A percentile compares a stretch with the other conserved stretches of the same genome.
Conservation (phyloP, 2,797 vertebrate genomes). For the Cynopterus sphinx region DNA sequence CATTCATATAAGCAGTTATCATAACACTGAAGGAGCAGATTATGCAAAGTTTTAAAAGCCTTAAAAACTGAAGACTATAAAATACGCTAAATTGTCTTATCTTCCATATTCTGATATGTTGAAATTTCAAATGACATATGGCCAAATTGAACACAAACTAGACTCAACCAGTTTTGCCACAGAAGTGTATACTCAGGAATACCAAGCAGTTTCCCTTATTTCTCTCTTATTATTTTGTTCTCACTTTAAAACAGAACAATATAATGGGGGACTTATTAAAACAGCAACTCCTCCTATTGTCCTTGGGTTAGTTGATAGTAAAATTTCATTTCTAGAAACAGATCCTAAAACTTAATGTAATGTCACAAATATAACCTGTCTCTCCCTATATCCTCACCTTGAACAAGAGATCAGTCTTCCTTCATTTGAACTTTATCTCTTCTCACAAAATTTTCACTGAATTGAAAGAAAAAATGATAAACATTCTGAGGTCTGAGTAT, state of each 20-base stretch:
- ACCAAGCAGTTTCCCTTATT: background rate
- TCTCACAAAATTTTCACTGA: background rate
- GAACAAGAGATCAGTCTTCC: background rate
- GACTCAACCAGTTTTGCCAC: background rate
- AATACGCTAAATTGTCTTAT: background rate
- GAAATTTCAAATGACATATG: background rate
- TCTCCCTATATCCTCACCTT: background rate
- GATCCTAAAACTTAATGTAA: background rate
- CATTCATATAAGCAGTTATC: background rate
- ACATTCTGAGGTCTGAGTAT: background rate
- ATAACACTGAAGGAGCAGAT: background rate
- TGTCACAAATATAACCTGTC: background rate
- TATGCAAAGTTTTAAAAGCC: background rate
- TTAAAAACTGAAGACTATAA: background rate
- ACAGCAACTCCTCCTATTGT: background rate
- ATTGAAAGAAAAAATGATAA: background rate
- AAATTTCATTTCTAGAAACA: background rate
- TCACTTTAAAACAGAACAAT: slow-evolving; percentile 17
- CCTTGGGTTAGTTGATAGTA: background rate
- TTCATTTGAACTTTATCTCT: background rate
- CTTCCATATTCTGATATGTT: background rate
- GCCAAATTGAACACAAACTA: background rate
- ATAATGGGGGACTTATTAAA: background rate
- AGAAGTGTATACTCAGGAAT: background rate
- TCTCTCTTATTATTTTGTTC: background rate